phyloP scores from a whole-genome alignment of 2,797 vertebrate genomes.

The Siniperca undulata region DNA sequence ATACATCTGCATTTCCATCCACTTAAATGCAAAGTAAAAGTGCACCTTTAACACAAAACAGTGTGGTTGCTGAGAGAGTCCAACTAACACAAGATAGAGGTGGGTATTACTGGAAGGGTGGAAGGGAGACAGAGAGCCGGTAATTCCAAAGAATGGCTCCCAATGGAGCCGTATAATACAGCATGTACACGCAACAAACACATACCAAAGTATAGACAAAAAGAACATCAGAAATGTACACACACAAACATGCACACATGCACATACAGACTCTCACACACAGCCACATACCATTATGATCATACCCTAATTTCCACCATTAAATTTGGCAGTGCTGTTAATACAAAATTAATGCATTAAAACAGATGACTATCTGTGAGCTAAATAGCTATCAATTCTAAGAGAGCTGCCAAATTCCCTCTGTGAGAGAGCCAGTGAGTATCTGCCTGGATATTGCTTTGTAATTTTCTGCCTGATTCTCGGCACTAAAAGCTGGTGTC shows the following conservation, averaged over 20 bases:
- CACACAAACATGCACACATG: constrained; percentile 40
- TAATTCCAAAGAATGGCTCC: constrained; percentile 83
- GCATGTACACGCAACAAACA: constrained; percentile 66
- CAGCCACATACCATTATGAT: constrained; percentile 75
- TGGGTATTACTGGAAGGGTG: constrained; percentile 82
- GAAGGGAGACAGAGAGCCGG: constrained; percentile 79
- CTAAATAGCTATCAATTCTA: constrained; percentile 88
- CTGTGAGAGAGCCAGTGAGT: constrained; percentile 79
- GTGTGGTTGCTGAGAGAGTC: constrained; percentile 82
- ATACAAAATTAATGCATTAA: constrained; percentile 89
- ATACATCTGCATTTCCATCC: constrained; percentile 85
- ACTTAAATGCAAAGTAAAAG: constrained; percentile 87
- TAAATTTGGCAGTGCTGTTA: constrained; percentile 86
- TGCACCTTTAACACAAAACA: constrained; percentile 85
- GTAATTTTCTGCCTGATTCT: constrained; percentile 82
- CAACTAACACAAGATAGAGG: constrained; percentile 79
- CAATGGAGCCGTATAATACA: constrained; percentile 75
- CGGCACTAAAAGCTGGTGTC: constrained; percentile 75
- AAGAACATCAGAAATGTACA: constrained; percentile 59
- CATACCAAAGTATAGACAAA: constrained; percentile 68
- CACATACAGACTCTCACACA: constrained; percentile 37
- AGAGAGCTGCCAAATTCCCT: constrained; percentile 85
- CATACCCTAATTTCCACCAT: constrained; percentile 83
- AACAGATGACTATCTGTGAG: constrained; percentile 86
- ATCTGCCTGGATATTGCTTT: constrained; percentile 86